Evolutionary conservation across 2,113 vertebrate species (phyloP).

Genomic region (Paralichthys olivaceus): DNA sequence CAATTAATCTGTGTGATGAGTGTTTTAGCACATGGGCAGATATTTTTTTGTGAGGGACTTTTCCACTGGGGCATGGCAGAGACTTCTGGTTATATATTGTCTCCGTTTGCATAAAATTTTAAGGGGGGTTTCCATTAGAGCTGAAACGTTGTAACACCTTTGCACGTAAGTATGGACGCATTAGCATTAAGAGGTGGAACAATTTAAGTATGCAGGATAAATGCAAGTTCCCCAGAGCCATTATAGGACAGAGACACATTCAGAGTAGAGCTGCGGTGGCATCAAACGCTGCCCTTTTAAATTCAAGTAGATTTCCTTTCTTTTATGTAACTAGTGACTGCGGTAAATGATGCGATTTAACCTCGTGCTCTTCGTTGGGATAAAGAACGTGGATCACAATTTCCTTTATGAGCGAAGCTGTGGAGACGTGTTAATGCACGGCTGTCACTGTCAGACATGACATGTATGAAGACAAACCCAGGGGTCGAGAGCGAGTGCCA

Average conservation of each 20-base stretch:
- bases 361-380: conserved; percentile 30
- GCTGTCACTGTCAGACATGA: conserved; percentile 62
- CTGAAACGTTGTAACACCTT: not conserved
- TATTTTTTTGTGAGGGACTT: conserved; percentile 17
- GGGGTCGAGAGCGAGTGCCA: conserved; percentile 38
- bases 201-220: not conserved
- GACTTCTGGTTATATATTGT: conserved; percentile 1
- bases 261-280: not conserved
- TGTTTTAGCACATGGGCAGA: conserved; percentile 33
- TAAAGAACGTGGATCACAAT: conserved; percentile 35
- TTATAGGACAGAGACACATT: not conserved
- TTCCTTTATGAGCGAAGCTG: conserved; percentile 31
- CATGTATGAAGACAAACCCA: conserved; percentile 55
- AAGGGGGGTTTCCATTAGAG: conserved; percentile 6
- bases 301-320: not conserved
- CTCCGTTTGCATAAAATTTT: too few species aligned
- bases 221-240: not conserved
- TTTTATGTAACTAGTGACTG: conserved; percentile 11
- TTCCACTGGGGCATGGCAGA: conserved; percentile 5
- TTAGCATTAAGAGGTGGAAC: conserved; percentile 5
- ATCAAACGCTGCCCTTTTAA: conserved; percentile 3
- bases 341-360: conserved; percentile 48
- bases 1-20: conserved; percentile 28
- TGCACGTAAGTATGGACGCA: conserved; percentile 4
- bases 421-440: conserved; percentile 40